These are phyloP conservation scores for Motacilla tschutschensis DNA, from an alignment of 2,113 vertebrate genomes.

Conservation along the genomic window DNA sequence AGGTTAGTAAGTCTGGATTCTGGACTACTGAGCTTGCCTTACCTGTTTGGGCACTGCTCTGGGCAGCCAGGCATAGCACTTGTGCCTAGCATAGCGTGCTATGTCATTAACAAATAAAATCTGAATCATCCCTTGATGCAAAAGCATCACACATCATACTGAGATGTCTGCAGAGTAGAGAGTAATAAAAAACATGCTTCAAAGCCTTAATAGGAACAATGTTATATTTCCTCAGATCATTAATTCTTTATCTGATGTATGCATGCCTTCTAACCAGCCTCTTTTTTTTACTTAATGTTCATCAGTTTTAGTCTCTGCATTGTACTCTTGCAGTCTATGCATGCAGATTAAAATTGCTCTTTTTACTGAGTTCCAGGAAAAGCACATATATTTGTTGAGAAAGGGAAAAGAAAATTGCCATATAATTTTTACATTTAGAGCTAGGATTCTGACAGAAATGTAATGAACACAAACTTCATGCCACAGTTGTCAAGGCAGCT, in stretches of 20 bases:
- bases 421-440: constrained; percentile 10
- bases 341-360: constrained; percentile 7
- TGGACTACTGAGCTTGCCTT: not conserved
- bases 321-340: not conserved
- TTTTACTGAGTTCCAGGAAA: constrained; percentile 26
- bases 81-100: not conserved
- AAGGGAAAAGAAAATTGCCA: not conserved
- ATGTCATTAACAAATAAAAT: constrained; percentile 32
- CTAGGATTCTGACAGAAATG: constrained; percentile 1
- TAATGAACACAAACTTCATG: not conserved
- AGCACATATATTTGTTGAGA: not conserved
- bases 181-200: constrained; percentile 28
- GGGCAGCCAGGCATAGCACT: not conserved
- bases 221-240: constrained; percentile 38
- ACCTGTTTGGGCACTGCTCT: not conserved
- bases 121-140: not conserved
- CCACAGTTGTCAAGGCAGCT: not conserved
- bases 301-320: constrained; percentile 20
- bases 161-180: not conserved
- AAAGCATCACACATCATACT: not conserved
- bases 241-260: constrained; percentile 58
- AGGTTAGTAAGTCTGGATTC: not conserved
- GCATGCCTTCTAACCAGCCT: constrained; percentile 31
- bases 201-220: constrained; percentile 33
- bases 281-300: constrained; percentile 51